Percentiles rank a stretch among this genome's conserved stretches.
Evolutionary conservation across 2,888 invertebrate genomes (phyloP).

Genomic region (Heliconius hortense): DNA sequence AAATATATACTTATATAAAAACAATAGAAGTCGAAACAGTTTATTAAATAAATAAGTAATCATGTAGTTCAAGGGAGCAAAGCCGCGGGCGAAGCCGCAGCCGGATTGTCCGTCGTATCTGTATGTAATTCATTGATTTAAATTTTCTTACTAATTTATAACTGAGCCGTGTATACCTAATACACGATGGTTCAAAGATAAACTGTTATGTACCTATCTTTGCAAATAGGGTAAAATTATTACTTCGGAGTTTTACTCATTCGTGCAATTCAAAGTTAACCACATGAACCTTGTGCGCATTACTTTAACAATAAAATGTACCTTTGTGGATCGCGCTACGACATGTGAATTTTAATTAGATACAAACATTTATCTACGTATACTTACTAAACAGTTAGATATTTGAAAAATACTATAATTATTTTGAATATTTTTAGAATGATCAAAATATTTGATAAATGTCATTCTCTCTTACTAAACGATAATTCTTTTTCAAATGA

Average conservation of each 20-base stretch:
- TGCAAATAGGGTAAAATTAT: slow-evolving; percentile 6
- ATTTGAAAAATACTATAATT: too few relatives aligned
- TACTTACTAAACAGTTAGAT: too few relatives aligned
- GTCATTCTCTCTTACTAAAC: too few relatives aligned
- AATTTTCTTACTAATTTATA: background rate
- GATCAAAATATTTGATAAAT: too few relatives aligned
- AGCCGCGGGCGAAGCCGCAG: too few relatives aligned
- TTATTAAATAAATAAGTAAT: background rate
- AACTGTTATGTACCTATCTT: slow-evolving; percentile 4
- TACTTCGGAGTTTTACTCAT: background rate
- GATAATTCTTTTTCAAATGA: too few relatives aligned
- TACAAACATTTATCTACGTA: too few relatives aligned
- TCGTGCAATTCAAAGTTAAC: slow-evolving; percentile 7
- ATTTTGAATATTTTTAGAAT: too few relatives aligned
- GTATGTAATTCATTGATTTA: background rate
- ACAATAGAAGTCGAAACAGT: too few relatives aligned
- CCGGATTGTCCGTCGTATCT: background rate
- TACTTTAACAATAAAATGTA: slow-evolving; percentile 9
- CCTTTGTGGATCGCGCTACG: background rate
- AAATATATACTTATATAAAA: too few relatives aligned
- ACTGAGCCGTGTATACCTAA: background rate
- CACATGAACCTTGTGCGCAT: background rate
- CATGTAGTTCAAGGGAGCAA: background rate
- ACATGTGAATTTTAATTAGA: background rate
- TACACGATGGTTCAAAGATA: background rate